These are phyloP conservation scores for Muntiacus muntjak DNA, from an alignment of 2,113 vertebrate genomes.

Conservation along the genomic window DNA sequence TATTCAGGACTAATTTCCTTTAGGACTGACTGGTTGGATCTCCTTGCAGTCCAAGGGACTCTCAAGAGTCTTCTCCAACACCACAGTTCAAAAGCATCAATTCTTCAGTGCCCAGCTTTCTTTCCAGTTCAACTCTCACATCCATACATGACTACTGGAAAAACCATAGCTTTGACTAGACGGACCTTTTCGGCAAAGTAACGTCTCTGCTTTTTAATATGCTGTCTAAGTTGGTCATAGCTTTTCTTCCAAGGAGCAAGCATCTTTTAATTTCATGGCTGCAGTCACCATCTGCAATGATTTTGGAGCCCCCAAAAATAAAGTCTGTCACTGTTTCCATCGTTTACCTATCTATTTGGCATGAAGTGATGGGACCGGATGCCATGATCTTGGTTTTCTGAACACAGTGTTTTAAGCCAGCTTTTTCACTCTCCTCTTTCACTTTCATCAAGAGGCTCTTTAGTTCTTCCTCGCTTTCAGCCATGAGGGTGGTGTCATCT, in stretches of 20 bases:
- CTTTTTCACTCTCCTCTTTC: background rate
- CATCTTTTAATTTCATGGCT: background rate
- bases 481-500: background rate
- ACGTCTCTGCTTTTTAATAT: background rate
- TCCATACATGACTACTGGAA: background rate
- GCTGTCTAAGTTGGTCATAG: background rate
- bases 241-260: background rate
- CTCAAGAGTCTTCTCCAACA: background rate
- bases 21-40: background rate
- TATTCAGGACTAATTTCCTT: background rate
- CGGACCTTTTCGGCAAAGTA: fast-evolving
- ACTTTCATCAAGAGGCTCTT: background rate
- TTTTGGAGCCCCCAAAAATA: background rate
- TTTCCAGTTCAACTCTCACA: background rate
- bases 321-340: background rate
- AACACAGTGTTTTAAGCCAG: background rate
- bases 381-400: background rate
- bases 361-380: background rate
- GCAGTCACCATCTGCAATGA: background rate
- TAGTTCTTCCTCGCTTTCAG: background rate
- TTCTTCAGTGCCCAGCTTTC: background rate
- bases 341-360: background rate
- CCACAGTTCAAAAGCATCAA: background rate
- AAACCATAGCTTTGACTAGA: background rate
- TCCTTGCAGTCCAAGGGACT: background rate